These are phyloP conservation scores for Allacma fusca DNA, from an alignment of 2,888 invertebrate genomes.

Conservation along the genomic window DNA sequence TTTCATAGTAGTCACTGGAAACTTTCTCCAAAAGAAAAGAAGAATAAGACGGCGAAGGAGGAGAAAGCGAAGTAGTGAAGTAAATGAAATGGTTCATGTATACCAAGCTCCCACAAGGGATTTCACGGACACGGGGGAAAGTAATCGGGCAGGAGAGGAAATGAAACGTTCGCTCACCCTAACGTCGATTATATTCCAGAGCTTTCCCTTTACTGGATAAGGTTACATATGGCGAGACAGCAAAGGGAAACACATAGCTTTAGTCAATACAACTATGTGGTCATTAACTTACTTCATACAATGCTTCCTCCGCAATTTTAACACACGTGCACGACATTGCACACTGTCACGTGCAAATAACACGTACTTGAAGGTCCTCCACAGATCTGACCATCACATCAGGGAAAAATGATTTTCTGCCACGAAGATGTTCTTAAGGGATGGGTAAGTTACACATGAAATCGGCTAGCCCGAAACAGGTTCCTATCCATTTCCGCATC, in stretches of 20 bases:
- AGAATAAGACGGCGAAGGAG: background rate
- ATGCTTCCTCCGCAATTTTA: background rate
- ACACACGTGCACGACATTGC: background rate
- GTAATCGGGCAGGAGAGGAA: slow-evolving; percentile 17
- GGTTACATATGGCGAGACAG: background rate
- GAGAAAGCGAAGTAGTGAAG: background rate
- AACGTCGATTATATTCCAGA: slow-evolving; percentile 15
- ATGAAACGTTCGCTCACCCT: slow-evolving; percentile 15
- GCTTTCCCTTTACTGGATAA: background rate
- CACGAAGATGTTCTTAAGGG: no score
- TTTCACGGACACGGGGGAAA: slow-evolving; percentile 18
- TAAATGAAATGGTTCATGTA: slow-evolving; percentile 16
- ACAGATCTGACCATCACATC: no score
- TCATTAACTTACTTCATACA: slow-evolving; percentile 19
- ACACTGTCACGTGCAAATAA: background rate
- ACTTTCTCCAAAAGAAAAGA: background rate
- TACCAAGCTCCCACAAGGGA: slow-evolving; percentile 14
- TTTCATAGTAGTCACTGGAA: slow-evolving; percentile 12
- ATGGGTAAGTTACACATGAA: no score
- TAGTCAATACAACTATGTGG: background rate
- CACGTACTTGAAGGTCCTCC: background rate
- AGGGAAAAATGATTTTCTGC: no score
- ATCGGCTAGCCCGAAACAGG: no score
- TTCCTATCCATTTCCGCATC: no score
- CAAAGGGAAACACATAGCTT: background rate